phyloP scores from a whole-genome alignment of 2,888 invertebrate genomes.

The Hydrotaea diabolus region DNA sequence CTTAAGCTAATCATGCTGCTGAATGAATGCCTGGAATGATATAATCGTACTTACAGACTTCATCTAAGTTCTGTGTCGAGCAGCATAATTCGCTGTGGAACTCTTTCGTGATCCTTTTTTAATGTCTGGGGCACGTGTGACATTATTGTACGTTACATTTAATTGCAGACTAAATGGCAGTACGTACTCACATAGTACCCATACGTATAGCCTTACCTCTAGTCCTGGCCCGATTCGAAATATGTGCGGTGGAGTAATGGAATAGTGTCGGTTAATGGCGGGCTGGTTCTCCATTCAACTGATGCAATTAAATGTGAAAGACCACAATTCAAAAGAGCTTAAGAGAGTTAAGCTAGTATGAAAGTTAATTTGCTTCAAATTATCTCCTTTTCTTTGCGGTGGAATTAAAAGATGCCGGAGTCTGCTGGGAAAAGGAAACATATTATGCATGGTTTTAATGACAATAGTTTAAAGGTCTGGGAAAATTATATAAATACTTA shows the following conservation, averaged over 20 bases:
- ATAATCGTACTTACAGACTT: not conserved
- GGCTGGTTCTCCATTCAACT: not conserved
- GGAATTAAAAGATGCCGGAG: not conserved
- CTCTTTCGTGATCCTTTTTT: constrained; percentile 47
- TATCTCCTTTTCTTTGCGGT: constrained; percentile 22
- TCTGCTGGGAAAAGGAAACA: not conserved
- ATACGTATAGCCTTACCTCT: not conserved
- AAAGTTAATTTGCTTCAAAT: constrained; percentile 51
- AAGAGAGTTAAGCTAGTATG: constrained; percentile 30
- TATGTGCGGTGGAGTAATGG: not conserved
- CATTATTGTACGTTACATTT: constrained; percentile 65
- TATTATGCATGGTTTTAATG: not conserved
- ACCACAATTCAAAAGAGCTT: constrained; percentile 43
- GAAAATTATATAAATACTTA: not conserved
- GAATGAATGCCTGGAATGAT: constrained; percentile 1
- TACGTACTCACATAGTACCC: not conserved
- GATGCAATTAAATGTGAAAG: constrained; percentile 51
- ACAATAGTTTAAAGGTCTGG: not conserved
- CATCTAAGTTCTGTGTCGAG: not conserved
- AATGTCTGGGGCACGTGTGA: constrained; percentile 74
- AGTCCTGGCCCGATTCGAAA: not conserved
- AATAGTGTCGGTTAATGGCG: not conserved
- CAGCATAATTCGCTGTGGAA: not conserved
- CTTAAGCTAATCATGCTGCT: constrained; percentile 54
- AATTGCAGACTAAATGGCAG: constrained; percentile 30